Evolutionary conservation across 2,797 vertebrate species (phyloP), one percentile per base, ranked within the genome.

Genomic region (Melanotaenia pygmaea): DNA sequence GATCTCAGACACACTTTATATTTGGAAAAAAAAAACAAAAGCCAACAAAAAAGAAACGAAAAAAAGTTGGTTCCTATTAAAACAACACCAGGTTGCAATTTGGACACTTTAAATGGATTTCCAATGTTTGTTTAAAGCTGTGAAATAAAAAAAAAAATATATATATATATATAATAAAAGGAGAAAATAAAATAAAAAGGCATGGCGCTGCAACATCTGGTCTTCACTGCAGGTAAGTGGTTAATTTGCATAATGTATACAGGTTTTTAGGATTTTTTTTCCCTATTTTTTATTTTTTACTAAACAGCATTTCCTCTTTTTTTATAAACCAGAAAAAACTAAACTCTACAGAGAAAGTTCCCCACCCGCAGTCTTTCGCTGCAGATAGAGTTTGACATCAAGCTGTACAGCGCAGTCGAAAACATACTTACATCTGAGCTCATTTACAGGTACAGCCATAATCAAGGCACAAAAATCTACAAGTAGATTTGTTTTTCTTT

Each of bases 381-480:
- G 95, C 94, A 92, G 95, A 95, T 94, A 94, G 95, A 91, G 93
- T 94, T 93, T 94, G 96, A 96, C 95, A 95, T 96, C 94, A 96
- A 96, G 96, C 97, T 97, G 95, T 96, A 97, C 94, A 97, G 96
- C 96, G 96, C 96, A 95, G 95, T 96, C 95, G 93, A 96, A 96
- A 96, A 97, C 95, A 95, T 94, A 94, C 94, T 95, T 96, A 96
- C 95, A 95, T 96, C 94, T 95, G 94, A 96, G 95, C 96, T 96
- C 94, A 95, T 95, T 95, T 95, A 96, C 95, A 96, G 94, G 95
- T 96, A 96, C 95, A 96, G 95, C 95, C 95, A 95, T 95, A 94
- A 95, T 95, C 94, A 96, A 96, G 95, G 95, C 95, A 96, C 95
- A 95, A 95, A 95, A 95, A 96, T 95, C 95, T 96, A 96, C 95